Evolutionary conservation across 2,113 vertebrate species (phyloP).

Genomic region (Litocranius walleri): DNA sequence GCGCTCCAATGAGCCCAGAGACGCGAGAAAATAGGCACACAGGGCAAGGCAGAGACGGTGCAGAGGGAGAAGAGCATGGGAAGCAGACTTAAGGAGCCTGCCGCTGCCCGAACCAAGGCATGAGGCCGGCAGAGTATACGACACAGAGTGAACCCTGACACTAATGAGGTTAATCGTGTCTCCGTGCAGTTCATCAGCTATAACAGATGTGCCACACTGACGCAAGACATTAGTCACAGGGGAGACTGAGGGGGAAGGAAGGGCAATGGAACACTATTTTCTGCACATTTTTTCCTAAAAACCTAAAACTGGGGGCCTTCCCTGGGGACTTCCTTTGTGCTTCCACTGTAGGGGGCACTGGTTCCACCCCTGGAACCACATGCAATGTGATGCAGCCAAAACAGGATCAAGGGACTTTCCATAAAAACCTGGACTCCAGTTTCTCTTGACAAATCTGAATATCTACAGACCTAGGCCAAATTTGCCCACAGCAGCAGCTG

Average conservation of each 20-base stretch:
- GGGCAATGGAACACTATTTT: background rate
- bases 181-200: background rate
- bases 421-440: background rate
- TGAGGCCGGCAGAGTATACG: background rate
- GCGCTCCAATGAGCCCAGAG: background rate
- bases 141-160: background rate
- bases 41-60: accelerated
- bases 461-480: background rate
- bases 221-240: background rate
- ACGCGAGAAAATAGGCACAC: background rate
- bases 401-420: too few relatives aligned
- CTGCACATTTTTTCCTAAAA: background rate
- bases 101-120: background rate
- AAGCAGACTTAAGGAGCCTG: background rate
- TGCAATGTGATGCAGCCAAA: background rate
- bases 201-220: background rate
- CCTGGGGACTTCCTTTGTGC: background rate
- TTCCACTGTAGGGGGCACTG: background rate
- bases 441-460: background rate
- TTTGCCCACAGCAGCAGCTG: accelerated
- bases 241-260: too few relatives aligned
- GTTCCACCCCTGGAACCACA: background rate
- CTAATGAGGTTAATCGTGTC: background rate
- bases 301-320: background rate
- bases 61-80: too few relatives aligned